Evolutionary conservation across 2,888 invertebrate genomes (phyloP).

Genomic region (Saturnia japonica): DNA sequence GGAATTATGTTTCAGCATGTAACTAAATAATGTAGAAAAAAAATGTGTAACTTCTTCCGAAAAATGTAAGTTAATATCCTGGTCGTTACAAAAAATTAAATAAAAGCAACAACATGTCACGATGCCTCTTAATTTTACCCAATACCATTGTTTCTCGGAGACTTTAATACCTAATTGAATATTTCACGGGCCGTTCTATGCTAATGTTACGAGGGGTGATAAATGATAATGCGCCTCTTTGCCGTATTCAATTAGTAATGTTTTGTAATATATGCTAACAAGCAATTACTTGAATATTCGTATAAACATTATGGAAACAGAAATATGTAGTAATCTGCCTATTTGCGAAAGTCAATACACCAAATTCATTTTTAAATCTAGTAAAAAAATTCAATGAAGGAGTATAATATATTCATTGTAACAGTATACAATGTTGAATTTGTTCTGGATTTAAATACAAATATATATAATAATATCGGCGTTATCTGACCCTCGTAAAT

Average conservation of each 20-base stretch:
- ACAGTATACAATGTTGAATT: not conserved
- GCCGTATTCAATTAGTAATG: conserved; percentile 32
- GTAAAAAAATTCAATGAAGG: no score
- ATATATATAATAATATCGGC: not conserved
- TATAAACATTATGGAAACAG: not conserved
- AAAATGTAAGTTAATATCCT: conserved; percentile 65
- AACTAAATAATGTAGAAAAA: conserved; percentile 38
- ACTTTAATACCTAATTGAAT: conserved; percentile 53
- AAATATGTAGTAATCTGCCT: not conserved
- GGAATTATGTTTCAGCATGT: conserved; percentile 49
- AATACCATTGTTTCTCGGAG: conserved; percentile 39
- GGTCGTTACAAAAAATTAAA: conserved; percentile 69
- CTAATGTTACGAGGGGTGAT: conserved; percentile 47
- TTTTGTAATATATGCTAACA: conserved; percentile 24
- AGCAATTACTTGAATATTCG: conserved; percentile 19
- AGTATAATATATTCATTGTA: no score
- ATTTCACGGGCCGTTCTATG: conserved; percentile 46
- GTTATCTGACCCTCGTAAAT: conserved; percentile 4
- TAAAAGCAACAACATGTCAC: conserved; percentile 61
- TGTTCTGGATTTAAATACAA: not conserved
- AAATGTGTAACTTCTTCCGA: conserved; percentile 57
- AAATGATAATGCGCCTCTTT: conserved; percentile 48
- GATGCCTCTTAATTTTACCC: conserved; percentile 47
- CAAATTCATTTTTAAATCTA: not conserved
- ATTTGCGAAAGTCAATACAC: not conserved